Conservation (phyloP, 2,888 invertebrate genomes). For the Ophonus ardosiacus region DNA sequence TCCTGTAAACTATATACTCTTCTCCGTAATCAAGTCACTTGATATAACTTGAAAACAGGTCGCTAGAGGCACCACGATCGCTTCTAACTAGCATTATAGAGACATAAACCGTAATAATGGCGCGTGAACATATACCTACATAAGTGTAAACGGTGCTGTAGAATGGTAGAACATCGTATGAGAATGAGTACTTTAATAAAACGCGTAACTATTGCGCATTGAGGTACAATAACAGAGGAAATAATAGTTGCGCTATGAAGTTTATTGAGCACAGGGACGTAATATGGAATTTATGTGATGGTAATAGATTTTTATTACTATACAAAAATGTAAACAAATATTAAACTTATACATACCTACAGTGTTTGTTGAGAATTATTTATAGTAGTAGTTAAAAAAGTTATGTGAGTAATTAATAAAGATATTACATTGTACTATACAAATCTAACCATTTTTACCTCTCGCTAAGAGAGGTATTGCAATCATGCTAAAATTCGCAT, state of each 20-base stretch:
- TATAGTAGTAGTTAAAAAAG: no score
- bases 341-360: neutral
- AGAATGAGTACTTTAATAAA: neutral
- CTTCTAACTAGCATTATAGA: slow-evolving; percentile 16
- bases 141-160: neutral
- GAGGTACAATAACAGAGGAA: neutral
- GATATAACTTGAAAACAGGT: neutral
- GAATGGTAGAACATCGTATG: neutral
- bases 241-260: neutral
- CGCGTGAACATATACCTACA: neutral
- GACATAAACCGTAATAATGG: slow-evolving; percentile 23
- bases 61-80: neutral
- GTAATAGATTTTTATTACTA: neutral
- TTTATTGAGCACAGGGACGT: neutral
- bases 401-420: no score
- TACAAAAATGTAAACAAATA: neutral
- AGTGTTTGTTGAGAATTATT: no score
- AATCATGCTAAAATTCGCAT: no score
- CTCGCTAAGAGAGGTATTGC: no score
- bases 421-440: no score
- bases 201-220: neutral
- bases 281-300: neutral
- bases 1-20: neutral
- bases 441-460: no score
- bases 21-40: neutral